These are phyloP conservation scores for Umimayanthus chanpuru DNA, from an alignment of 92 coral and sea anemone species.

Conservation along the genomic window DNA sequence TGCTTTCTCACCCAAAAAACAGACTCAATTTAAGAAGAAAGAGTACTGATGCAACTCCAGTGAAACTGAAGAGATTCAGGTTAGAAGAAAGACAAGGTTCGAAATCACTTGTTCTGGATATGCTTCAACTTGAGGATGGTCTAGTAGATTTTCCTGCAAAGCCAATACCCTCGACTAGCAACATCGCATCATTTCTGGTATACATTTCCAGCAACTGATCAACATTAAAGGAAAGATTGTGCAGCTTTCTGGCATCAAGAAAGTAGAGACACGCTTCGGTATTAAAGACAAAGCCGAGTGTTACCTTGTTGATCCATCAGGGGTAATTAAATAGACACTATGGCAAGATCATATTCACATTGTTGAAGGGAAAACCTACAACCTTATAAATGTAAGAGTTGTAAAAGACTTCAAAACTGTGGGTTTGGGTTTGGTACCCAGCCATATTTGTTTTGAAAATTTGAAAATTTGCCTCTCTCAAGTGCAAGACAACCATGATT, in stretches of 20 bases:
- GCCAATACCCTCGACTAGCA: constrained; percentile 6
- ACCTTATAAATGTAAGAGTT: background rate
- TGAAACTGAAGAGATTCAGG: constrained; percentile 7
- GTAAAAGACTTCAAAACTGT: background rate
- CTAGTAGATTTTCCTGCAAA: constrained; percentile 5
- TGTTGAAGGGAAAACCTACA: constrained; percentile 37
- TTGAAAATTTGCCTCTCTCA: no score
- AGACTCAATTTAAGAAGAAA: background rate
- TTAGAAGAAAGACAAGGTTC: constrained; percentile 8
- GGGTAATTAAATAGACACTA: constrained; percentile 47
- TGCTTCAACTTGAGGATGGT: background rate
- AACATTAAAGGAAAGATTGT: constrained; percentile 23
- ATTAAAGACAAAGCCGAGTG: constrained; percentile 49
- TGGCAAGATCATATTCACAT: constrained; percentile 57
- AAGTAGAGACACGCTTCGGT: constrained; percentile 25
- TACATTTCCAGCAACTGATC: constrained; percentile 18
- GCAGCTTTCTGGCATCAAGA: constrained; percentile 29
- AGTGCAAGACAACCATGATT: no score
- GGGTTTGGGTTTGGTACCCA: no score
- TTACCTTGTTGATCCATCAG: constrained; percentile 51
- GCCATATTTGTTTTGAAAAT: no score
- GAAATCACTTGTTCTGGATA: background rate
- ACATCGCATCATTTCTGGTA: background rate
- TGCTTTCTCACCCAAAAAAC: constrained; percentile 1
- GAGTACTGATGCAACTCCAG: background rate